Percentiles rank a stretch among this genome's conserved stretches.
These are phyloP conservation scores for Siniperca knerii DNA, from an alignment of 2,113 vertebrate genomes.

Conservation along the genomic window DNA sequence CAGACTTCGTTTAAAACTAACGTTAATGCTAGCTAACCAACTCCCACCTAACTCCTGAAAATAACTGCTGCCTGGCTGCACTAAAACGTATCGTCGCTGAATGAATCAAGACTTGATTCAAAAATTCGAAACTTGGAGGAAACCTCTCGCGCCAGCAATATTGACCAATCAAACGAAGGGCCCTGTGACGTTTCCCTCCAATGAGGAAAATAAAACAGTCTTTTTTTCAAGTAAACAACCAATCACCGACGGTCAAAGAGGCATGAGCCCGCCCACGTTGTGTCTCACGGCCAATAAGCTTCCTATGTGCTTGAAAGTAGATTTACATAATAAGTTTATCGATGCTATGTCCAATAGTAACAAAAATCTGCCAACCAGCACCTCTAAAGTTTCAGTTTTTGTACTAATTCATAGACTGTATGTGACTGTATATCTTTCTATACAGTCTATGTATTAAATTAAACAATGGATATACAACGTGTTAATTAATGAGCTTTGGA, in stretches of 20 bases:
- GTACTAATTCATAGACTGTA: no score
- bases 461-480: no score
- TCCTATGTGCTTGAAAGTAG: background rate
- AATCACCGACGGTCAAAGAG: slow-evolving; percentile 5
- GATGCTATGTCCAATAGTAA: no score
- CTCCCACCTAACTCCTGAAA: background rate
- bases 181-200: background rate
- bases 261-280: slow-evolving; percentile 6
- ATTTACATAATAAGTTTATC: background rate
- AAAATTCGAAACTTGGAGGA: slow-evolving; percentile 37
- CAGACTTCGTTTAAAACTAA: background rate
- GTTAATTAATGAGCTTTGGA: no score
- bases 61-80: background rate
- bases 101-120: background rate
- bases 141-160: slow-evolving; percentile 17
- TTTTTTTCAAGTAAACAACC: background rate
- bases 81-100: accelerated
- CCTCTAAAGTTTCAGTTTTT: no score
- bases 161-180: slow-evolving; percentile 55
- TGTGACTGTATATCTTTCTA: no score
- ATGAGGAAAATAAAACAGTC: background rate
- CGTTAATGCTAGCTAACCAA: background rate
- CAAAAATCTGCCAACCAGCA: no score
- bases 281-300: slow-evolving; percentile 43
- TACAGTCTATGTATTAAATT: no score